phyloP scores from a whole-genome alignment of 2,113 vertebrate species.

The Rhinolophus sinicus region DNA sequence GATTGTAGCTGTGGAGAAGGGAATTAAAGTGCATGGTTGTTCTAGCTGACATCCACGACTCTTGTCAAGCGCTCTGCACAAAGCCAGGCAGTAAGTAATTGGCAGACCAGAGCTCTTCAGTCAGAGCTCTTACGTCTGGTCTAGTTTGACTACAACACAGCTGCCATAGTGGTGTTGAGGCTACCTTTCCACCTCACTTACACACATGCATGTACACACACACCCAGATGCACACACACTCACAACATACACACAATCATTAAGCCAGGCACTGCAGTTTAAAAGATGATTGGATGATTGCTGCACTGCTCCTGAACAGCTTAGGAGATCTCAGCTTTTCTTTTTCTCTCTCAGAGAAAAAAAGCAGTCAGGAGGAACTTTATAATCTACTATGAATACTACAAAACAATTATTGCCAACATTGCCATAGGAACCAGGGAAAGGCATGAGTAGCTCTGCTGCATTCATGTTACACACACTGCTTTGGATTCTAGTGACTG shows the following conservation, averaged over 20 bases:
- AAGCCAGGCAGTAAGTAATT: not conserved
- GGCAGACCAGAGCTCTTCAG: not conserved
- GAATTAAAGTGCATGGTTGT: not conserved
- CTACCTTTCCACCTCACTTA: not conserved
- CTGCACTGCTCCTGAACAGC: not conserved
- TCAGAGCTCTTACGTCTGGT: not conserved
- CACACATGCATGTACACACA: fast-evolving
- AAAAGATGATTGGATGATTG: not conserved
- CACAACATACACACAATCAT: not conserved
- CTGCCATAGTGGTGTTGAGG: not conserved
- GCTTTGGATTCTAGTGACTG: not conserved
- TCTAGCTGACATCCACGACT: not conserved
- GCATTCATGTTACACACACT: not conserved
- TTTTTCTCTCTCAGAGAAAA: not conserved
- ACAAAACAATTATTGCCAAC: not conserved
- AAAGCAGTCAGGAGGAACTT: not conserved
- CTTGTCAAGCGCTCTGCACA: not conserved
- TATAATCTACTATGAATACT: not conserved
- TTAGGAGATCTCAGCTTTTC: not conserved
- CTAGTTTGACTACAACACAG: not conserved
- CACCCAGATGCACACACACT: not conserved
- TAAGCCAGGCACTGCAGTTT: not conserved
- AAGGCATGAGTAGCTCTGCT: not conserved
- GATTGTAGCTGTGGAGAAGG: not conserved
- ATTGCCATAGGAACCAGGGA: not conserved